Base-by-base conservation (phyloP, 2,888 invertebrate genomes). In the Hipparchia sbordonii region DNA sequence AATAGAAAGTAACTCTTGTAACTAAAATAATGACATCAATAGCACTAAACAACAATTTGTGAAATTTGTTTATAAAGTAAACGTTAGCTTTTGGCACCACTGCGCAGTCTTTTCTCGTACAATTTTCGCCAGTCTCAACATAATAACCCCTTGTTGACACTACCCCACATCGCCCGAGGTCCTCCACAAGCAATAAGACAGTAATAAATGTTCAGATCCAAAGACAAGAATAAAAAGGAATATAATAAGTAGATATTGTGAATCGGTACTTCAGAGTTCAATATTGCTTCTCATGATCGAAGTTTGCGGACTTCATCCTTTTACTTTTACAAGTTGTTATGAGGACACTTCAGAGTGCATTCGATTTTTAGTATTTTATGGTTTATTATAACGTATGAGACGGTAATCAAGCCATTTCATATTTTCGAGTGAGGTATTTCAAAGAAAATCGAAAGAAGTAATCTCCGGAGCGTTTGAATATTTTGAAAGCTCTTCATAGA, bases 161-260 rank as follows among this genome's bases (percentile, higher is more conserved):
- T 81, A 85, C 84, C 87, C 87, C 85, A 82, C 82, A 77, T 85
- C 85, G 87, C 89, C 87, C 83, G 80, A 83, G 89, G 88, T 90
- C 87, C 89, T 91, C 85, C 87, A 87, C 91, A 86, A 89, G 89
- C 92, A 92, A 92, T 93, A 92, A 92, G 91, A 89, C 87, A 89
- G 92, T 93, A 92, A 93, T 93, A 92, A 93, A 93, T 92, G 92
- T 90, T 92, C 89, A 83, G 89, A 86, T 87, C 87, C 83, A 86
- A 89, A 91, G 89, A 87, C 84, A 88, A 85, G 87, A 89, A 88
- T 86, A 88, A 91, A 91, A 91, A 88, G 80, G 84, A 85, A 87
- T 87, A 90, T 89, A 87, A 89, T 89, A 90, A 91, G 90, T 89
- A 85, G 91, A 91, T 91, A 90, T 90, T 89, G 89, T 89, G 88